Percentiles rank a stretch among this genome's conserved stretches.
These are phyloP conservation scores for Lagocephalus sceleratus DNA, from an alignment of 2,797 vertebrate genomes.

Conservation along the genomic window DNA sequence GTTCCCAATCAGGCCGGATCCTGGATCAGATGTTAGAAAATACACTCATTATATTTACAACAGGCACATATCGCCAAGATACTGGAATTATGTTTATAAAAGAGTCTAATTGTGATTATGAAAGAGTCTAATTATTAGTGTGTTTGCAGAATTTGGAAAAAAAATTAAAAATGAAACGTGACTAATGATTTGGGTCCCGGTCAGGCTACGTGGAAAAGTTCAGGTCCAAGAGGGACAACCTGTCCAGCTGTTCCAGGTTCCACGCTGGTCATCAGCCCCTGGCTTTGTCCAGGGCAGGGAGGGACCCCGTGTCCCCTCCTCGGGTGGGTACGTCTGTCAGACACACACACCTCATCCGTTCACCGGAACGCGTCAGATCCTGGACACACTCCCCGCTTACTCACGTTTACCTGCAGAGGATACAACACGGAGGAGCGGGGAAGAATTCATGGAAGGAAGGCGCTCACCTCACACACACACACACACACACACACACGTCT, in stretches of 20 bases:
- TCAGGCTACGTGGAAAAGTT: constrained; percentile 33
- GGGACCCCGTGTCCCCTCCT: constrained; percentile 19
- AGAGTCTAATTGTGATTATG: no score
- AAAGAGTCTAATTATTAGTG: no score
- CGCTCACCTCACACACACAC: constrained; percentile 2
- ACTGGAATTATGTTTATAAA: no score
- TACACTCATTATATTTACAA: no score
- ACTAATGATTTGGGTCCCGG: no score
- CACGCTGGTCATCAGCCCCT: constrained; percentile 16
- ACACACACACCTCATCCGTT: constrained; percentile 39
- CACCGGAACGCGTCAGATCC: constrained; percentile 37
- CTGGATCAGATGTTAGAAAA: neutral
- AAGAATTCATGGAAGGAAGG: constrained; percentile 79
- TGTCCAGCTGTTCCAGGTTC: constrained; percentile 48
- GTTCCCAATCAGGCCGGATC: constrained; percentile 37
- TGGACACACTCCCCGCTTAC: constrained; percentile 39
- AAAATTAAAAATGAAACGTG: no score
- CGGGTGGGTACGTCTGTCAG: constrained; percentile 18
- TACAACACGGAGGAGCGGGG: constrained; percentile 12
- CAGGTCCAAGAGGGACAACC: constrained; percentile 31
- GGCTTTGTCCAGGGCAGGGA: constrained; percentile 58
- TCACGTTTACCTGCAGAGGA: constrained; percentile 45
- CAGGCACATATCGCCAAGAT: no score
- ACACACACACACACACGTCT: neutral
- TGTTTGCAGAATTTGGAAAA: no score